phyloP scores from a whole-genome alignment of 2,797 vertebrate species.

The Malurus splendens region DNA sequence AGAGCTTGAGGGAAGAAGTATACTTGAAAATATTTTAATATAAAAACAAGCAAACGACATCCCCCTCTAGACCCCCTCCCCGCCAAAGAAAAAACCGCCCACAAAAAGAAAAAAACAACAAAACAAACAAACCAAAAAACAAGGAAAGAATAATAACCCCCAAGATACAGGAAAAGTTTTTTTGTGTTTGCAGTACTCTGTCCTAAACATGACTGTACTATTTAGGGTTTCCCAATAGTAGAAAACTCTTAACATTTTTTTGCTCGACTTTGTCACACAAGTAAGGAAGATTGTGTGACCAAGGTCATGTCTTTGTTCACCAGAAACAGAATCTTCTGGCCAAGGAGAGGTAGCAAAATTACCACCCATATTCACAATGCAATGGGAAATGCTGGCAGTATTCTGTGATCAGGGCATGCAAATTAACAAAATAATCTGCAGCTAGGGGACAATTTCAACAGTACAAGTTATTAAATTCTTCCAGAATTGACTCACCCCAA shows the following conservation, averaged over 20 bases:
- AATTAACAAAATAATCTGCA: not conserved
- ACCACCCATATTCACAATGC: not conserved
- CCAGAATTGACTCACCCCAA: not conserved
- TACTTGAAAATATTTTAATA: not conserved
- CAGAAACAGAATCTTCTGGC: not conserved
- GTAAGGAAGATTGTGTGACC: not conserved
- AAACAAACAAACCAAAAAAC: not conserved
- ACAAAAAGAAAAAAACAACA: fast-evolving
- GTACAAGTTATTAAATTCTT: not conserved
- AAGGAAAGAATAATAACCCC: fast-evolving
- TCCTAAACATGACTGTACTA: not conserved
- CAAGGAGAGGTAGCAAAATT: not conserved
- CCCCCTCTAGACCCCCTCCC: fast-evolving
- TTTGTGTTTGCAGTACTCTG: not conserved
- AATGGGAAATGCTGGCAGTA: not conserved
- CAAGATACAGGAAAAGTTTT: not conserved
- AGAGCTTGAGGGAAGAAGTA: not conserved
- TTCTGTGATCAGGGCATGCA: not conserved
- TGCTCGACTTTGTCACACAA: not conserved
- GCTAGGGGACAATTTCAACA: not conserved
- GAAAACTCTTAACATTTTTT: not conserved
- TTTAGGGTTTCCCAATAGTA: not conserved
- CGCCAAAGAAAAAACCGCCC: not conserved
- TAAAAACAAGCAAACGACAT: not conserved
- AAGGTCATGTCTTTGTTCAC: not conserved